phyloP scores from a whole-genome alignment of 2,113 vertebrate species.

The Callithrix jacchus region DNA sequence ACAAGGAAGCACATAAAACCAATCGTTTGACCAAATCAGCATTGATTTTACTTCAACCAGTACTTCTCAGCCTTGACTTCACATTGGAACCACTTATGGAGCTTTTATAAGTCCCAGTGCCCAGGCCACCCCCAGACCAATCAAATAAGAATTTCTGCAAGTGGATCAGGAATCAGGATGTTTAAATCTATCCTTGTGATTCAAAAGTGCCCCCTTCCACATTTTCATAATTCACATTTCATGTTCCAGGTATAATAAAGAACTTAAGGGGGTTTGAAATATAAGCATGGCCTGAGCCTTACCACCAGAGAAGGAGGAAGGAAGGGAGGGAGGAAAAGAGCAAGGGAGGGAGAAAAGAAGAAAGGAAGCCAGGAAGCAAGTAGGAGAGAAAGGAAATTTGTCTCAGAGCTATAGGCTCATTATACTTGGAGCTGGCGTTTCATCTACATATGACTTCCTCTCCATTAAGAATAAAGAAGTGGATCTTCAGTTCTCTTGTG shows the following conservation, averaged over 20 bases:
- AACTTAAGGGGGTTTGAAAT: neutral
- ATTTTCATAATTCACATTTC: neutral
- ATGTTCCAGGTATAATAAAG: neutral
- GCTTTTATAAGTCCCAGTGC: neutral
- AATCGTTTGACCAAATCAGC: neutral
- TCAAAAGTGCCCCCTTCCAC: neutral
- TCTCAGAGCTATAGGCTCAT: neutral
- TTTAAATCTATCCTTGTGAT: neutral
- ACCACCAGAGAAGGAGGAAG: neutral
- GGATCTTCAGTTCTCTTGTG: neutral
- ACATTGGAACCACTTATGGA: neutral
- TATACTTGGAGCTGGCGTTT: neutral
- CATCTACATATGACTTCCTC: neutral
- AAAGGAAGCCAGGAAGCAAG: rapidly evolving
- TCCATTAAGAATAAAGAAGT: neutral
- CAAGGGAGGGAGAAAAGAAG: no score
- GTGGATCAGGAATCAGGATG: neutral
- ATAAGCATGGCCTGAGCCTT: neutral
- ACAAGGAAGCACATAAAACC: neutral
- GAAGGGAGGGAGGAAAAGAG: neutral
- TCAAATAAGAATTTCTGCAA: neutral
- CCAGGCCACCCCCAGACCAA: neutral
- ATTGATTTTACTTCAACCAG: neutral
- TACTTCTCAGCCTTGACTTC: neutral
- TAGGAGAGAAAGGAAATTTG: neutral